Percentiles rank a stretch among this genome's conserved stretches.
These are phyloP conservation scores for Oryzaephilus surinamensis DNA, from an alignment of 1,140 invertebrate species.

Conservation along the genomic window DNA sequence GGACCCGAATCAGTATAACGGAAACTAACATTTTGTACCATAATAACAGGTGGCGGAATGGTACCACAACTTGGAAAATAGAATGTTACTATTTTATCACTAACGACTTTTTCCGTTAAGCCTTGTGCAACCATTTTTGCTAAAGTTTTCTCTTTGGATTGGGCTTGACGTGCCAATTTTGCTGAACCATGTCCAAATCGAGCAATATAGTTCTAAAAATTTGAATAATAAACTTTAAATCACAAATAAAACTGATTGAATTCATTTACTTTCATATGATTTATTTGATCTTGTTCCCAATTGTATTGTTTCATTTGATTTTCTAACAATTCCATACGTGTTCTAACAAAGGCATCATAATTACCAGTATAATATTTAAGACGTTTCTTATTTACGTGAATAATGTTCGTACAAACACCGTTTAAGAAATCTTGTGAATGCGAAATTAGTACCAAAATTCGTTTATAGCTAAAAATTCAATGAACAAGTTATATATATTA, in stretches of 20 bases:
- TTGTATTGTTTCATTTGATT: slow-evolving; percentile 99
- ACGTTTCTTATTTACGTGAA: slow-evolving; percentile 89
- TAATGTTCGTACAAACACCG: slow-evolving; percentile 97
- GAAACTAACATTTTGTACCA: slow-evolving; percentile 97
- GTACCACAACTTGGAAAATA: slow-evolving; percentile 95
- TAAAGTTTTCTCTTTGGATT: slow-evolving; percentile 98
- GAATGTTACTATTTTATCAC: slow-evolving; percentile 86
- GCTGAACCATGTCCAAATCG: slow-evolving; percentile 98
- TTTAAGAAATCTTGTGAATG: slow-evolving; percentile 99
- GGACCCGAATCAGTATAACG: slow-evolving; percentile 79
- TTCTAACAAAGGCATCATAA: slow-evolving; percentile 92
- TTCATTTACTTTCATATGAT: slow-evolving; percentile 91
- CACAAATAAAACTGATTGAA: slow-evolving; percentile 7
- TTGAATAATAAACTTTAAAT: slow-evolving; percentile 6
- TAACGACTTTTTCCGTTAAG: slow-evolving; percentile 67
- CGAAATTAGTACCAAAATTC: slow-evolving; percentile 96
- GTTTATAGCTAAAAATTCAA: slow-evolving; percentile 62
- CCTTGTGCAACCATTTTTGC: slow-evolving; percentile 99
- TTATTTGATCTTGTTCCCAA: slow-evolving; percentile 99
- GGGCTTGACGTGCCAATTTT: slow-evolving; percentile 95
- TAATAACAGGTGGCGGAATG: slow-evolving; percentile 97
- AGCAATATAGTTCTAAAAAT: slow-evolving; percentile 92
- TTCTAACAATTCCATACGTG: slow-evolving; percentile 87
- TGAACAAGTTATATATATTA: slow-evolving; percentile 1
- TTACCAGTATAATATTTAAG: slow-evolving; percentile 91